A percentile compares a stretch with the other conserved stretches of the same genome.
These are phyloP conservation scores for Laticauda laticaudata DNA, from an alignment of 2,113 vertebrate genomes.

Conservation along the genomic window DNA sequence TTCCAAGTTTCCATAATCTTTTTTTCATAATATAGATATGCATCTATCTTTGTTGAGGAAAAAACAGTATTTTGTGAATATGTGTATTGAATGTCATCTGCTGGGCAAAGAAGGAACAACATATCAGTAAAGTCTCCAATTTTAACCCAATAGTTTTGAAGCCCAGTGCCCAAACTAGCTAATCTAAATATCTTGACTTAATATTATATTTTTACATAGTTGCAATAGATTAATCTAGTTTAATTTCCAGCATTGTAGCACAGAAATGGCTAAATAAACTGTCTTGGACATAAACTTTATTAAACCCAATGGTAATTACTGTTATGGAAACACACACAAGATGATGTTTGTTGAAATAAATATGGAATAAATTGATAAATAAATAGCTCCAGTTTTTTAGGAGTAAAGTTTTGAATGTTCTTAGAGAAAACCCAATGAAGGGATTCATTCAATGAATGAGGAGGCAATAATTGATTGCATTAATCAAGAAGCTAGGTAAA, in stretches of 20 bases:
- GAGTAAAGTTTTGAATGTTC: not conserved
- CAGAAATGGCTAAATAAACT: not conserved
- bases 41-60: not conserved
- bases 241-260: not conserved
- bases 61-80: not conserved
- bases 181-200: not conserved
- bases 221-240: not conserved
- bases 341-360: not conserved
- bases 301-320: not conserved
- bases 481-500: not conserved
- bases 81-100: slow-evolving; percentile 51
- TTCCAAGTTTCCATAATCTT: not conserved
- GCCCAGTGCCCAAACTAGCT: not conserved
- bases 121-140: not conserved
- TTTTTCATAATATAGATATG: not conserved
- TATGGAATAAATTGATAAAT: not conserved
- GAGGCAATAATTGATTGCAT: not conserved
- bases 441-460: not conserved
- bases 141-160: not conserved
- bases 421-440: not conserved
- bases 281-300: not conserved
- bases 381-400: accelerated
- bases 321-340: not conserved
- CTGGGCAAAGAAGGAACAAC: slow-evolving; percentile 21
- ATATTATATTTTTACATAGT: not conserved